A percentile compares a stretch with the other conserved stretches of the same genome.
These are phyloP conservation scores for Gonatopus flavifemur DNA, from an alignment of 1,140 invertebrate genomes.

Conservation along the genomic window DNA sequence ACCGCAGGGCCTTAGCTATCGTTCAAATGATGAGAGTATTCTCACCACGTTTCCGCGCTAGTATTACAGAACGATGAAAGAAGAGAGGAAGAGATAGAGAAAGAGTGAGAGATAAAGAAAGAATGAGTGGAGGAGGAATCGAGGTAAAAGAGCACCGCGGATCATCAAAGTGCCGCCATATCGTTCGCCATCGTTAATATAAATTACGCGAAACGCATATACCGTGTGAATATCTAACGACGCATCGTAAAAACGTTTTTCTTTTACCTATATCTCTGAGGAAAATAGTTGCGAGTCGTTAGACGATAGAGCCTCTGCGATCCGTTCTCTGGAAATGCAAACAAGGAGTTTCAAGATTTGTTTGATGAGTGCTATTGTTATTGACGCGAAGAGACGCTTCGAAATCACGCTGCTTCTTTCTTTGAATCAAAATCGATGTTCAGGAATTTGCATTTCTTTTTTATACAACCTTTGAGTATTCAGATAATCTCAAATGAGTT, in stretches of 20 bases:
- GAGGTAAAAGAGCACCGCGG: slow-evolving; percentile 14
- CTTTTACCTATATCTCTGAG: background rate
- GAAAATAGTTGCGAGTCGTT: background rate
- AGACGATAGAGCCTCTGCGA: background rate
- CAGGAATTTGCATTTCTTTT: too few relatives aligned
- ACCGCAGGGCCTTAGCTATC: slow-evolving; percentile 17
- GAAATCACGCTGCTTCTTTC: too few relatives aligned
- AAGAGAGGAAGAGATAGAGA: background rate
- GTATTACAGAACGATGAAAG: background rate
- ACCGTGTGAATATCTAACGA: too few relatives aligned
- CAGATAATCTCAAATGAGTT: too few relatives aligned
- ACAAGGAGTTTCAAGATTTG: too few relatives aligned
- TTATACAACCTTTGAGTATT: too few relatives aligned
- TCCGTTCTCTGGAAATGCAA: too few relatives aligned
- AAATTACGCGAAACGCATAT: slow-evolving; percentile 38
- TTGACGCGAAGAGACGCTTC: too few relatives aligned
- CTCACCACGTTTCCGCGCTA: slow-evolving; percentile 43
- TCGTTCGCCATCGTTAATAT: slow-evolving; percentile 38
- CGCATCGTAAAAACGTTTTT: background rate
- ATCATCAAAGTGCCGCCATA: slow-evolving; percentile 36
- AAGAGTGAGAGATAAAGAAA: background rate
- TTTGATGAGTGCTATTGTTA: too few relatives aligned
- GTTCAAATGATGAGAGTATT: slow-evolving; percentile 52
- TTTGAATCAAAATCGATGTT: too few relatives aligned
- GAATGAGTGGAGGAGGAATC: background rate